Evolutionary conservation across 1,140 invertebrate species (phyloP).

Genomic region (Hycleus cichorii): DNA sequence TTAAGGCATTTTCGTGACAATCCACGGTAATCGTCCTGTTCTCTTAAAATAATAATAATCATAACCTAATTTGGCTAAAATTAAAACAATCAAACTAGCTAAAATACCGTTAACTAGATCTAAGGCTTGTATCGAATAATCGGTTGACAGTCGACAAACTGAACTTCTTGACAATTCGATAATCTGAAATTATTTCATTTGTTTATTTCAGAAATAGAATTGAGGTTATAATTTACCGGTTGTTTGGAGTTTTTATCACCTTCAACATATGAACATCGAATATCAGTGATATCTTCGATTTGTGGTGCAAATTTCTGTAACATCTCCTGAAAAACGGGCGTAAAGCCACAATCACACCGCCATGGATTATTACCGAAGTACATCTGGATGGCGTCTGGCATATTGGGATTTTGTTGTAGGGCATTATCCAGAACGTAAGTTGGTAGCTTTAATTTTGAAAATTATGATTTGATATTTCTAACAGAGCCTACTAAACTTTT

Average conservation of each 20-base stretch:
- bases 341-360: slow-evolving; percentile 73
- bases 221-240: slow-evolving; percentile 43
- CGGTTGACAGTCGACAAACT: slow-evolving; percentile 52
- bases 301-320: slow-evolving; percentile 62
- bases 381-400: slow-evolving; percentile 48
- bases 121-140: slow-evolving; percentile 52
- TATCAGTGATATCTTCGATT: slow-evolving; percentile 57
- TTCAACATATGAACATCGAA: slow-evolving; percentile 53
- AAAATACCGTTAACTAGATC: slow-evolving; percentile 67
- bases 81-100: slow-evolving; percentile 56
- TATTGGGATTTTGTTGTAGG: slow-evolving; percentile 61
- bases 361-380: slow-evolving; percentile 70
- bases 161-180: slow-evolving; percentile 56
- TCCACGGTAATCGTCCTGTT: slow-evolving; percentile 72
- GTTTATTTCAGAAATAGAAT: background rate
- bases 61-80: slow-evolving; percentile 66
- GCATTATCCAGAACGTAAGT: slow-evolving; percentile 71
- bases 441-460: slow-evolving; percentile 50
- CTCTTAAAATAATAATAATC: slow-evolving; percentile 75
- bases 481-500: background rate
- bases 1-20: slow-evolving; percentile 63
- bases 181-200: slow-evolving; percentile 51
- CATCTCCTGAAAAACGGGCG: slow-evolving; percentile 63
- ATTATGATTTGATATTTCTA: slow-evolving; percentile 6
- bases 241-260: slow-evolving; percentile 52